Conservation (phyloP, 1,140 invertebrate species). For the Cotesia chilonis region DNA sequence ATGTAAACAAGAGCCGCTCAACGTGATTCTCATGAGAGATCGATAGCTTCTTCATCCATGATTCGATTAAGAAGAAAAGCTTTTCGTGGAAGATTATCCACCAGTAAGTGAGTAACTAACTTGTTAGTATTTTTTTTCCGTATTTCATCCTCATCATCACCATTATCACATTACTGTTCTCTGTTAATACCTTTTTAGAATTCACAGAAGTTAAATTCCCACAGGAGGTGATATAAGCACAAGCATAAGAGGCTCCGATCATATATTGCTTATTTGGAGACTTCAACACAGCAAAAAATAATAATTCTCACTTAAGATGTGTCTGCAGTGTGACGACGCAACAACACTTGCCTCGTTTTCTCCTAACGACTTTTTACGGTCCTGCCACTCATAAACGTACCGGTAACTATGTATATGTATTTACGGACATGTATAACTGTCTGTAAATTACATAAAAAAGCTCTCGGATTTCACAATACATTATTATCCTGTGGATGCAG, state of each 20-base stretch:
- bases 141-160: constrained; percentile 20
- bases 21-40: constrained; percentile 58
- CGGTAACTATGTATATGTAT: background rate
- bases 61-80: constrained; percentile 30
- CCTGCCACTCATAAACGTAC: constrained; percentile 14
- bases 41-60: constrained; percentile 34
- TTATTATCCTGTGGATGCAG: constrained; percentile 12
- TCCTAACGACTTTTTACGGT: constrained; percentile 31
- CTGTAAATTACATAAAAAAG: constrained; percentile 15
- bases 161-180: constrained; percentile 22
- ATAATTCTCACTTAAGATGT: constrained; percentile 21
- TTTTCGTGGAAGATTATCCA: constrained; percentile 39
- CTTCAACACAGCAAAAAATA: constrained; percentile 25
- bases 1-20: constrained; percentile 57
- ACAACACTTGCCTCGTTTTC: constrained; percentile 29
- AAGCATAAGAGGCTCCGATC: constrained; percentile 7
- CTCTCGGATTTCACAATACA: constrained; percentile 17
- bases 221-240: background rate
- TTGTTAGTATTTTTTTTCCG: background rate
- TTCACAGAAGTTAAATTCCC: constrained; percentile 21
- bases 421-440: background rate
- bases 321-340: background rate
- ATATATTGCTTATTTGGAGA: constrained; percentile 7
- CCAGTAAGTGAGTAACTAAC: too few relatives aligned
- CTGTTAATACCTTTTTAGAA: constrained; percentile 28